Evolutionary conservation across 1,140 invertebrate genomes (phyloP), one percentile per base, ranked within the genome.

Genomic region (Hyles euphorbiae): DNA sequence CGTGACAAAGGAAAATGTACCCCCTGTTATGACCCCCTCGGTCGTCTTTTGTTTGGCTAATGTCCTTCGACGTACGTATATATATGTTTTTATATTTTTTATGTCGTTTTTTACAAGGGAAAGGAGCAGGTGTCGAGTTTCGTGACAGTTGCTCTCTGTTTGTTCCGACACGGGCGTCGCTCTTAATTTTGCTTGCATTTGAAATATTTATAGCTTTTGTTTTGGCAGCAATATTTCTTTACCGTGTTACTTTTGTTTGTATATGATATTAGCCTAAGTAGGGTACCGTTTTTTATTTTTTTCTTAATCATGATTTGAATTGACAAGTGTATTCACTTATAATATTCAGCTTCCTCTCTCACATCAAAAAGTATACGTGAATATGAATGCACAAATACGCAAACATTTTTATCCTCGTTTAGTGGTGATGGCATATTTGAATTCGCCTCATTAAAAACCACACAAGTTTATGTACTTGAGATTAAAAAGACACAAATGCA

Each of bases 1-100:
- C 46, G 58, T 70, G 67, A 78, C 75, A 81, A 83, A 81, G 71
- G 75, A 68, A 70, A 72, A 71, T 72, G 71, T 61, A 65, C 74
- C 65, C 63, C 67, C 70, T 76, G 70, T 81, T 81, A 80, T 78
- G 75, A 76, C 78, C 72, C 78, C 70, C 73, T 67, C 68, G 76
- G 70, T 67, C 63, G 68, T 65, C 76, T 77, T 76, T 83, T 83
- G 80, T 83, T 79, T 78, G 76, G 64, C 60, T 73, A 73, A 72
- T 76, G 71, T 56, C 60, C 49, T 62, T 53, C 34, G 34, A 34
- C 36, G 34, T 53, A 43, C 36, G 36, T 40, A 40, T 40, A 40
- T 40, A 5, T 67, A 47, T 54, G 56, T 63, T 58, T 64, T 54
- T 22, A 60, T 44, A 46, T 45, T 34, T 51, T 43, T 50, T 51